phyloP scores from a whole-genome alignment of 2,888 invertebrate species.

The Rhogogaster chlorosoma region DNA sequence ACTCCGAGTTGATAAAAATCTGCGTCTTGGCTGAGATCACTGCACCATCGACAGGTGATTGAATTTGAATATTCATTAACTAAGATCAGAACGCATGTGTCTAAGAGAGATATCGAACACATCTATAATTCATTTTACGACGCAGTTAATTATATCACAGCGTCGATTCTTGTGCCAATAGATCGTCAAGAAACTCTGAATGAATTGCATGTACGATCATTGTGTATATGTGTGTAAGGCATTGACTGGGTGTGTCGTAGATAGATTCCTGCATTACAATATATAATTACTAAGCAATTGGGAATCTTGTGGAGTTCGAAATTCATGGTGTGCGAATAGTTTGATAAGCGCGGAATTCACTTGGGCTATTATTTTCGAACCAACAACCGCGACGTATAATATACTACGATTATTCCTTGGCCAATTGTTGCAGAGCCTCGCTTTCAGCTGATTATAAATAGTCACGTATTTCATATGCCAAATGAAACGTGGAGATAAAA shows the following conservation, averaged over 20 bases:
- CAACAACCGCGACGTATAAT: not conserved
- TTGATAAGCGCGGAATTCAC: not conserved
- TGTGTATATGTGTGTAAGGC: not conserved
- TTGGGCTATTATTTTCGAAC: not conserved
- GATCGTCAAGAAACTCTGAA: not conserved
- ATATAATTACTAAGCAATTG: not conserved
- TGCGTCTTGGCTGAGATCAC: slow-evolving; percentile 29
- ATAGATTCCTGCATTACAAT: not conserved
- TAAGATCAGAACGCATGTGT: not conserved
- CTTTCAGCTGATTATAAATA: not conserved
- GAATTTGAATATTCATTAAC: not conserved
- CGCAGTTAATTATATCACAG: not conserved
- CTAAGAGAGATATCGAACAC: not conserved
- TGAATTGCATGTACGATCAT: not conserved
- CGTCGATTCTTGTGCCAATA: not conserved
- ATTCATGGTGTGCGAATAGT: not conserved
- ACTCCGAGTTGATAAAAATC: slow-evolving; percentile 10
- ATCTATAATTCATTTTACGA: not conserved
- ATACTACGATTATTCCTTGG: not conserved
- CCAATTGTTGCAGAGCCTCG: not conserved
- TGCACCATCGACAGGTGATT: slow-evolving; percentile 18
- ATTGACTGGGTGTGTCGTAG: slow-evolving; percentile 33
- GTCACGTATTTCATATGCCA: not conserved
- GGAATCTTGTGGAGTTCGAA: not conserved
- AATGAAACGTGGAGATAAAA: not conserved